Percentiles rank a stretch among this genome's conserved stretches.
phyloP scores from a whole-genome alignment of 2,797 vertebrate genomes.

The Tolypeutes matacus region DNA sequence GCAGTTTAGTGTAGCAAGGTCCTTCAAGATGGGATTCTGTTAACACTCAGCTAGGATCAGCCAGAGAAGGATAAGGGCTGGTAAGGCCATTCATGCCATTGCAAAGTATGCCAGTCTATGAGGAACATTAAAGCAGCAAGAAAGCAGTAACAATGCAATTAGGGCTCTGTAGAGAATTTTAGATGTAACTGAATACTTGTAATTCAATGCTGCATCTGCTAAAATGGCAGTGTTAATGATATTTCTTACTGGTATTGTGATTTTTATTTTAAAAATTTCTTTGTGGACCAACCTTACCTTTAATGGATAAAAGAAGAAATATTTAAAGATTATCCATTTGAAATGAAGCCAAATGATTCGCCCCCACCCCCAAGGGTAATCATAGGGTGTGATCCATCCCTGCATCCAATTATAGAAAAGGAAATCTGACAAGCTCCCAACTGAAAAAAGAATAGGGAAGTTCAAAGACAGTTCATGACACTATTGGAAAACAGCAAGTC shows the following conservation, averaged over 20 bases:
- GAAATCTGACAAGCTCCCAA: background rate
- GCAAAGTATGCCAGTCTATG: background rate
- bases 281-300: background rate
- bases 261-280: background rate
- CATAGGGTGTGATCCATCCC: background rate
- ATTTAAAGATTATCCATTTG: background rate
- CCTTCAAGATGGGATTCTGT: background rate
- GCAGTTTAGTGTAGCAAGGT: background rate
- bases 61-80: background rate
- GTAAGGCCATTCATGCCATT: background rate
- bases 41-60: background rate
- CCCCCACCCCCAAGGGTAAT: background rate
- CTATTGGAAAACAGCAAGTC: background rate
- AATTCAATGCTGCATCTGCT: background rate
- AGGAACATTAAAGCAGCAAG: background rate
- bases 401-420: background rate
- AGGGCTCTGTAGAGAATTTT: background rate
- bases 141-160: background rate
- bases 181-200: background rate
- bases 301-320: background rate
- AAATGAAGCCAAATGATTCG: background rate
- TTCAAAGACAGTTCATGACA: background rate
- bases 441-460: background rate
- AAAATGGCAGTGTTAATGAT: background rate
- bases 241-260: background rate